Conservation (phyloP, 1,140 invertebrate species). For the Meteorus sp. region DNA sequence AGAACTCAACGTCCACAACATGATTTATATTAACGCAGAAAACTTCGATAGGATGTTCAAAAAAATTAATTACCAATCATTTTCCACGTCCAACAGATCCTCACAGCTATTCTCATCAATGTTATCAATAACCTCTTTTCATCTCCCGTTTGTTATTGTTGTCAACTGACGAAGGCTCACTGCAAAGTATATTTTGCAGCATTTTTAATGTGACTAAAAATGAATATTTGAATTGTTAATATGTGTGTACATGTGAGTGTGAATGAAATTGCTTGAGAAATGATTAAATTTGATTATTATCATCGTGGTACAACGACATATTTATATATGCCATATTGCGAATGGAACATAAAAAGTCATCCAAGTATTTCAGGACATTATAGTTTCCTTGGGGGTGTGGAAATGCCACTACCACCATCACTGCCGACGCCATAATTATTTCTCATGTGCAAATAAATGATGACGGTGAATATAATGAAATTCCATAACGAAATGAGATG, state of each 20-base stretch:
- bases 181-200: background rate
- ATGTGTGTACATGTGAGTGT: background rate
- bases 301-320: conserved; percentile 5
- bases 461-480: conserved; percentile 26
- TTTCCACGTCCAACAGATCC: too few species aligned
- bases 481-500: conserved; percentile 15
- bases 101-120: too few species aligned
- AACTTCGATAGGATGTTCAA: too few species aligned
- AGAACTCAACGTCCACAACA: too few species aligned
- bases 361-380: background rate
- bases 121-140: too few species aligned
- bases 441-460: conserved; percentile 12
- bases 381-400: background rate
- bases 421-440: background rate
- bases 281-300: background rate
- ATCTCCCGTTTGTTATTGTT: too few species aligned
- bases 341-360: background rate
- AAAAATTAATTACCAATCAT: too few species aligned
- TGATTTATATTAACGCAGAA: too few species aligned
- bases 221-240: background rate
- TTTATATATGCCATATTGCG: background rate
- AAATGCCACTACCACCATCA: background rate
- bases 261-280: too few species aligned
- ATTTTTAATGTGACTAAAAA: background rate
- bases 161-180: too few species aligned